Evolutionary conservation across 2,888 invertebrate species (phyloP).

Genomic region (Auanema sp.): DNA sequence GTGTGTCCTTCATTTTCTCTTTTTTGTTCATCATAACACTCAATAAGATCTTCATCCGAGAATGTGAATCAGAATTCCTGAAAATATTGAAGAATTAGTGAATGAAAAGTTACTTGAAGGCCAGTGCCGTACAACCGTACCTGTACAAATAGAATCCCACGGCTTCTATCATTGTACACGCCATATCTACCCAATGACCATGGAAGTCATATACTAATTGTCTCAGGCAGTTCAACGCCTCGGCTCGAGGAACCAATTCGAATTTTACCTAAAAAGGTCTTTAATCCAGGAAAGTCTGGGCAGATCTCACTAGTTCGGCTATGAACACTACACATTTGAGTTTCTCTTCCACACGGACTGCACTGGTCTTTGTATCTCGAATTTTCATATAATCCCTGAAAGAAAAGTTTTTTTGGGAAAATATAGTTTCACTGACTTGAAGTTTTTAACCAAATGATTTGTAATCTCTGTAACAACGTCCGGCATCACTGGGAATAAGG

Average conservation of each 20-base stretch:
- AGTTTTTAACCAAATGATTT: conserved; percentile 27
- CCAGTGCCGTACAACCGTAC: conserved; percentile 6
- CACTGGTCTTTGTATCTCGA: not conserved
- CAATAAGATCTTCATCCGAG: conserved; percentile 60
- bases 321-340: conserved; percentile 44
- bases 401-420: conserved; percentile 1
- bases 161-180: conserved; percentile 53
- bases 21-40: conserved; percentile 52
- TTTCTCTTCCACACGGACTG: conserved; percentile 24
- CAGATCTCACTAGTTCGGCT: conserved; percentile 45
- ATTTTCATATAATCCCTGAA: not conserved
- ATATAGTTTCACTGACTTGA: conserved; percentile 14
- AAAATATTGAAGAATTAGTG: not conserved
- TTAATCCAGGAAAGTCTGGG: too few species aligned
- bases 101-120: not conserved
- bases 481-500: conserved; percentile 52
- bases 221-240: conserved; percentile 54
- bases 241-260: conserved; percentile 56
- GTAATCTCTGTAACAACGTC: conserved; percentile 44
- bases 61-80: conserved; percentile 52
- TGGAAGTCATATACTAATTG: conserved; percentile 56
- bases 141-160: conserved; percentile 48
- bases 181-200: conserved; percentile 58
- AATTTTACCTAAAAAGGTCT: conserved; percentile 51
- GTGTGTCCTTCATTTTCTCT: conserved; percentile 52